A percentile compares a stretch with the other conserved stretches of the same genome.
These are phyloP conservation scores for Chelonus insularis DNA, from an alignment of 1,140 invertebrate species.

Conservation along the genomic window DNA sequence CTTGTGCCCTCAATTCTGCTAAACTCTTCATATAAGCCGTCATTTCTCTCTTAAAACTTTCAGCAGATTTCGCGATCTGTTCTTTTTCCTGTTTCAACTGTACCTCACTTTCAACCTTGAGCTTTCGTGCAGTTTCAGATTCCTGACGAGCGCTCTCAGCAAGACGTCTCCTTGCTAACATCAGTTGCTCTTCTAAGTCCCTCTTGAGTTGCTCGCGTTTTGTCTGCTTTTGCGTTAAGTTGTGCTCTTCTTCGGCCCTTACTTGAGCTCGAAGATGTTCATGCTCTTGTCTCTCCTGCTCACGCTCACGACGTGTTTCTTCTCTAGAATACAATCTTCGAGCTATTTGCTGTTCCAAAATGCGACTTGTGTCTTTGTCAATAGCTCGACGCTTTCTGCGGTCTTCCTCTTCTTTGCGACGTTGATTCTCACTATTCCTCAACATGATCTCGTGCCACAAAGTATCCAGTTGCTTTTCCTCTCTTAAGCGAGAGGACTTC, in stretches of 20 bases:
- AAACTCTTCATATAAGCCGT: conserved; percentile 35
- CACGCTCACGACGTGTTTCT: conserved; percentile 23
- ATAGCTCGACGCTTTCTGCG: conserved; percentile 11
- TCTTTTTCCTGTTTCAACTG: conserved; percentile 32
- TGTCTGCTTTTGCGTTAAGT: conserved; percentile 26
- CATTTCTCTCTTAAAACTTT: conserved; percentile 32
- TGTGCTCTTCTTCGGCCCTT: conserved; percentile 30
- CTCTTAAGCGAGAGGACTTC: conserved; percentile 32
- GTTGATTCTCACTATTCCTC: conserved; percentile 35
- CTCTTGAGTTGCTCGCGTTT: conserved; percentile 32
- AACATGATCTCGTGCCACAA: conserved; percentile 41
- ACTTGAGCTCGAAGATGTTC: conserved; percentile 27
- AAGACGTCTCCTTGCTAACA: conserved; percentile 23
- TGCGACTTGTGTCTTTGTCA: background rate
- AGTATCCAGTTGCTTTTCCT: conserved; percentile 34
- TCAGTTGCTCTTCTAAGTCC: conserved; percentile 40
- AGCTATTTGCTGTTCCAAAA: conserved; percentile 37
- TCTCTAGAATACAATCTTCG: conserved; percentile 33
- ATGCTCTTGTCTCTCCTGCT: conserved; percentile 34
- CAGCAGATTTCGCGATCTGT: conserved; percentile 10
- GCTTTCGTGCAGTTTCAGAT: conserved; percentile 24
- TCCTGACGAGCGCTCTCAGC: conserved; percentile 35
- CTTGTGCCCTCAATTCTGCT: conserved; percentile 32
- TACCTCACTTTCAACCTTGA: conserved; percentile 22
- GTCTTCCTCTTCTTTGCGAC: conserved; percentile 30